Percentiles rank a stretch among this genome's conserved stretches.
phyloP scores from a whole-genome alignment of 2,113 vertebrate species.

The Dasyurus viverrinus region DNA sequence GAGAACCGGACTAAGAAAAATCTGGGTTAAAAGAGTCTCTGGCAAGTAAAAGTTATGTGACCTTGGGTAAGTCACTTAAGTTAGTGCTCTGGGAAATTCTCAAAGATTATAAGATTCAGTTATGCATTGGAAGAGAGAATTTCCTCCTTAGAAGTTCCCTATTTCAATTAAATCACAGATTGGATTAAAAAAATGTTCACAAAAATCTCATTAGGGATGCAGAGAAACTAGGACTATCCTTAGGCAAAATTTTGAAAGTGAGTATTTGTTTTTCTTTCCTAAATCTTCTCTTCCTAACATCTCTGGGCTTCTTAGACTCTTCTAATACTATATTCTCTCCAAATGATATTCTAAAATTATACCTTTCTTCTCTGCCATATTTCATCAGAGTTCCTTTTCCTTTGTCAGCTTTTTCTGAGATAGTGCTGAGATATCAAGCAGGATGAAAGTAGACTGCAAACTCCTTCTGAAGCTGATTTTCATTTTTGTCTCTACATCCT shows the following conservation, averaged over 20 bases:
- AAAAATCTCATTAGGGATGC: background rate
- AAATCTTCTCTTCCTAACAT: background rate
- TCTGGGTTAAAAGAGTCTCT: background rate
- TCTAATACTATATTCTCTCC: background rate
- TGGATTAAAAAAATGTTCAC: background rate
- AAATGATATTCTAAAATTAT: background rate
- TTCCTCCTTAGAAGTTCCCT: background rate
- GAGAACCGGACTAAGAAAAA: background rate
- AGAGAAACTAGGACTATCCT: background rate
- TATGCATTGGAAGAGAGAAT: background rate
- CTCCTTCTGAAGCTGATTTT: background rate
- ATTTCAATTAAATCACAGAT: background rate
- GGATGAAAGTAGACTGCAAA: background rate
- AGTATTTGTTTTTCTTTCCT: background rate
- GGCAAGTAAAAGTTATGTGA: background rate
- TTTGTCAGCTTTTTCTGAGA: background rate
- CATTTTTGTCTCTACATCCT: background rate
- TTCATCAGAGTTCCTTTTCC: background rate
- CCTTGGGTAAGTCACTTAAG: background rate
- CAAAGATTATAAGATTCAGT: background rate
- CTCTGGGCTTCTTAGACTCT: background rate
- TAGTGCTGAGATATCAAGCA: background rate
- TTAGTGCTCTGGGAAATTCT: background rate
- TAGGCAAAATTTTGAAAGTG: background rate
- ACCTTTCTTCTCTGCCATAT: background rate